Conservation (phyloP, 2,113 vertebrate species). For the Pipra filicauda region DNA sequence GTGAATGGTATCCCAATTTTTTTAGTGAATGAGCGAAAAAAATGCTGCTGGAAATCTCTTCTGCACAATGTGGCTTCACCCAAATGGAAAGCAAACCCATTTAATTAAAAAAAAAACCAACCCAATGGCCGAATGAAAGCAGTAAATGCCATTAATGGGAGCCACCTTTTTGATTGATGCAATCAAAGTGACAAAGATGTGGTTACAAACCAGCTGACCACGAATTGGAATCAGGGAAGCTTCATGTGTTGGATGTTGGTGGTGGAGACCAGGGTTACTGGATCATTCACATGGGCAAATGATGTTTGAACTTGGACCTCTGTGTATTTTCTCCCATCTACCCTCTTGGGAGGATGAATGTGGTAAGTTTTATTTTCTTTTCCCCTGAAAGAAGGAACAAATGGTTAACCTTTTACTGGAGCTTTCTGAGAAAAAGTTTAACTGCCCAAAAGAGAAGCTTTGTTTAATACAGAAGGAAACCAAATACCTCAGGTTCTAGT, state of each 20-base stretch:
- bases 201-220: not conserved
- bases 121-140: rapidly evolving
- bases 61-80: not conserved
- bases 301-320: not conserved
- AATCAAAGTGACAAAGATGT: rapidly evolving
- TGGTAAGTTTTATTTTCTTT: not conserved
- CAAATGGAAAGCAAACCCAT: not conserved
- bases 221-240: not conserved
- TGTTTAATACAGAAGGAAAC: not conserved
- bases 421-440: not conserved
- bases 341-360: not conserved
- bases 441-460: not conserved
- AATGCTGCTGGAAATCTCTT: not conserved
- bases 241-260: not conserved
- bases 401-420: not conserved
- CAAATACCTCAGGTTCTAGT: not conserved
- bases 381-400: not conserved
- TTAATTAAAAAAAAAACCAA: not conserved
- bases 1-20: not conserved
- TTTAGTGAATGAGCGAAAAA: not conserved
- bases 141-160: not conserved
- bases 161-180: not conserved
- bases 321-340: rapidly evolving
- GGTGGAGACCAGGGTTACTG: not conserved
- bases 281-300: rapidly evolving